phyloP scores from a whole-genome alignment of 2,888 invertebrate species.

The Papilio demoleus region DNA sequence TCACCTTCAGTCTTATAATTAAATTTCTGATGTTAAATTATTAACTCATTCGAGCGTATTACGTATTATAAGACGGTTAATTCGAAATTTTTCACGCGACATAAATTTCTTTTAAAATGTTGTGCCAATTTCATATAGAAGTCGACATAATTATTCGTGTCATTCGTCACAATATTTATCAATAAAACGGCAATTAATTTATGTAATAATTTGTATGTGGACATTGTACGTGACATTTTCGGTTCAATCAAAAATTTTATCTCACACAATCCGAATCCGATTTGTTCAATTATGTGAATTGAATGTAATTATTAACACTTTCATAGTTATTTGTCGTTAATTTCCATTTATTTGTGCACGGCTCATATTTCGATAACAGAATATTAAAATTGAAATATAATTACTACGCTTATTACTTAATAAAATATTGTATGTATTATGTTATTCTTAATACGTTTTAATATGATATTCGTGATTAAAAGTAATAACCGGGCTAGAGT shows the following conservation, averaged over 20 bases:
- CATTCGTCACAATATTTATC: not conserved
- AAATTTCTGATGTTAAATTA: conserved; percentile 34
- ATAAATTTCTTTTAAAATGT: no score
- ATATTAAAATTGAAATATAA: not conserved
- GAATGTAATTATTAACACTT: conserved; percentile 14
- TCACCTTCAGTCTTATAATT: conserved; percentile 34
- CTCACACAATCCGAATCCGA: not conserved
- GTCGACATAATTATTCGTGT: not conserved
- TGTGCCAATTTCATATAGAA: not conserved
- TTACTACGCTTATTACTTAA: not conserved
- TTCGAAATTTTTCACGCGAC: not conserved
- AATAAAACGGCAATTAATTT: conserved; percentile 4
- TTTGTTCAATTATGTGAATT: conserved; percentile 11
- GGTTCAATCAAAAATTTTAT: conserved; percentile 21
- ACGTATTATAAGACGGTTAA: not conserved
- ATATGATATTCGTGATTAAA: no score
- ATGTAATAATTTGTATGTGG: not conserved
- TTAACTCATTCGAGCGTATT: not conserved
- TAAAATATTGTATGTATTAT: no score
- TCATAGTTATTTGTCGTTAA: conserved; percentile 13
- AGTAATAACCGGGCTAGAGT: no score
- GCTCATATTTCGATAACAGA: not conserved
- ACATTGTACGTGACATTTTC: conserved; percentile 17
- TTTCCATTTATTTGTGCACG: not conserved
- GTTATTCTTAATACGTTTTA: no score